Conservation (phyloP, 2,888 invertebrate species). For the Malthinus seriepunctatus region DNA sequence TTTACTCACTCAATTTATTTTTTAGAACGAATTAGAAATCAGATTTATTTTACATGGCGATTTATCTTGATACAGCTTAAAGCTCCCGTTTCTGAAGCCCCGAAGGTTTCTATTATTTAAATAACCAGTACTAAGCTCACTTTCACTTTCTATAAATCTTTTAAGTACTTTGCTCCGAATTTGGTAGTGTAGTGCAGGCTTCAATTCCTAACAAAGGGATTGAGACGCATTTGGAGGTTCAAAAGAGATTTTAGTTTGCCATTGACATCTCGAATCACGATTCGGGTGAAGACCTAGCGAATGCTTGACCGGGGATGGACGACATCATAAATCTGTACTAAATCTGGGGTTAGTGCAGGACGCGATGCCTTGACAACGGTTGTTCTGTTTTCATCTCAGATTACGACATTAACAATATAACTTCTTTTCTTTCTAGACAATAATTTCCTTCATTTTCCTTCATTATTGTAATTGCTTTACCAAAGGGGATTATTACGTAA, state of each 20-base stretch:
- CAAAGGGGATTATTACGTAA: neutral
- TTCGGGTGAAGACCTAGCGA: constrained; percentile 20
- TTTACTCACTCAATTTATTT: constrained; percentile 3
- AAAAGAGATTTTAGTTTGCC: constrained; percentile 17
- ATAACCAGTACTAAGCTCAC: constrained; percentile 14
- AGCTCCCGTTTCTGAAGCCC: neutral
- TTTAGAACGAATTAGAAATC: constrained; percentile 2
- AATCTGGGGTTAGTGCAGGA: constrained; percentile 17
- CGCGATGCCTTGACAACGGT: constrained; percentile 18
- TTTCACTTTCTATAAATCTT: constrained; percentile 18
- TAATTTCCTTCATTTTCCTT: constrained; percentile 9
- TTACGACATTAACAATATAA: constrained; percentile 16
- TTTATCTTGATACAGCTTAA: constrained; percentile 6
- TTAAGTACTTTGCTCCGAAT: constrained; percentile 16
- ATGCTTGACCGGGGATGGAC: constrained; percentile 20
- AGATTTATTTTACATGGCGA: constrained; percentile 6
- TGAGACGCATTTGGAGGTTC: constrained; percentile 18
- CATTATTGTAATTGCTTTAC: constrained; percentile 12
- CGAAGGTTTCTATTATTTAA: constrained; percentile 12
- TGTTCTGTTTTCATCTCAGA: constrained; percentile 21
- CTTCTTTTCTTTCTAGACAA: constrained; percentile 7
- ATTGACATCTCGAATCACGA: constrained; percentile 21
- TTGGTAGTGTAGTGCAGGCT: constrained; percentile 17
- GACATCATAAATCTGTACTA: constrained; percentile 22
- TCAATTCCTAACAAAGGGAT: constrained; percentile 21